These are phyloP conservation scores for Anadara kagoshimensis DNA, from an alignment of 1,140 invertebrate genomes.

Conservation along the genomic window DNA sequence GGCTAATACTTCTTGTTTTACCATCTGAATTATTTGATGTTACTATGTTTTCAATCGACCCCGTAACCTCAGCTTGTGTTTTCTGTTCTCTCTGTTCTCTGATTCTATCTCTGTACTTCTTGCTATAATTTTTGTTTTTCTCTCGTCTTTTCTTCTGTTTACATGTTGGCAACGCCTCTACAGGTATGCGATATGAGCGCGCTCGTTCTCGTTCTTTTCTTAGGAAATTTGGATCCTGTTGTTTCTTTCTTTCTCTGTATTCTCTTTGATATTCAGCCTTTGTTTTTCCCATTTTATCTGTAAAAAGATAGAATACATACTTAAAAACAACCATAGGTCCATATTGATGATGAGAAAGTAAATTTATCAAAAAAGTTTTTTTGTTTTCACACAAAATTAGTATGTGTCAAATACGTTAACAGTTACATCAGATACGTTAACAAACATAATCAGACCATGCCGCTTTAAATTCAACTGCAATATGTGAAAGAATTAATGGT, in stretches of 20 bases:
- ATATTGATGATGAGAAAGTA: no score
- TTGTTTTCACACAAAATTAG: no score
- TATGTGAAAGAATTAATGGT: no score
- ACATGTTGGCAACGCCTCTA: neutral
- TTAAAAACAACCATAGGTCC: no score
- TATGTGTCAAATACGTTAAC: no score
- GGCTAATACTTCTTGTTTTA: neutral
- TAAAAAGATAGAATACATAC: no score
- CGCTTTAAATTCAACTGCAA: no score
- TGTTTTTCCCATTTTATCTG: neutral
- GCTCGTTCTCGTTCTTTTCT: neutral
- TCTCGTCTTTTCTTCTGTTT: neutral
- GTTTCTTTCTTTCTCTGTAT: neutral
- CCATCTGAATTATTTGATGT: neutral
- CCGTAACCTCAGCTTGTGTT: neutral
- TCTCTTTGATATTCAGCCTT: neutral
- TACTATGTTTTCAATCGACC: neutral
- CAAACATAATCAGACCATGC: no score
- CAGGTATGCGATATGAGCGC: neutral
- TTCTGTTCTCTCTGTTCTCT: neutral
- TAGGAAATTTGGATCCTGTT: neutral
- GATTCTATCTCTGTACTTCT: neutral
- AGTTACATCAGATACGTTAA: no score
- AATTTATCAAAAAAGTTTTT: no score
- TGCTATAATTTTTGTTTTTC: neutral